phyloP scores from a whole-genome alignment of 30 jellyfish, hydroid and myxozoan genomes.

The Turritopsis rubra region DNA sequence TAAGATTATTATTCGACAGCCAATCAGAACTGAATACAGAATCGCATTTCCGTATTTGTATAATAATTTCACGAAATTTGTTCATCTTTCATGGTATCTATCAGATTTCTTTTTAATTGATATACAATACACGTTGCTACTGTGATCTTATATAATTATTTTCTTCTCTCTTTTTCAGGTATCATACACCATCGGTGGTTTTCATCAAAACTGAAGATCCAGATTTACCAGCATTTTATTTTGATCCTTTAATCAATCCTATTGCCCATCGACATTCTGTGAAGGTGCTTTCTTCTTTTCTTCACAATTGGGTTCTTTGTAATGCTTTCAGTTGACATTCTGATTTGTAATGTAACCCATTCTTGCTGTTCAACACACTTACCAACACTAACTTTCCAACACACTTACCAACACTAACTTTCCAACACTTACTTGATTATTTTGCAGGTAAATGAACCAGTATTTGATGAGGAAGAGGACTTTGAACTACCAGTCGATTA shows the following conservation, averaged over 20 bases:
- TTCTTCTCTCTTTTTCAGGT: conserved; percentile 47
- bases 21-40: conserved; percentile 94
- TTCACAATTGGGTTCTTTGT: background rate
- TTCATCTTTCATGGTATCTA: conserved; percentile 86
- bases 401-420: conserved; percentile 4
- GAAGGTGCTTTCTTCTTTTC: conserved; percentile 44
- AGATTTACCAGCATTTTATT: conserved; percentile 94
- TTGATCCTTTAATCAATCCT: conserved; percentile 96
- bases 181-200: conserved; percentile 94
- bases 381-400: too few relatives aligned
- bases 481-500: conserved; percentile 83
- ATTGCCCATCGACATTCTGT: conserved; percentile 89
- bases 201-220: conserved; percentile 99
- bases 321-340: background rate
- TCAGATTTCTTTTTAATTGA: too few relatives aligned
- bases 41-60: conserved; percentile 95
- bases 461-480: conserved; percentile 86
- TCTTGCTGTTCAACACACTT: too few relatives aligned
- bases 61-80: conserved; percentile 93
- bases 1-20: conserved; percentile 94
- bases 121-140: too few relatives aligned
- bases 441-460: conserved; percentile 76
- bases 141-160: too few relatives aligned
- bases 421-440: too few relatives aligned
- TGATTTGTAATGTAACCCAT: too few relatives aligned